Base-by-base conservation (phyloP, 2,888 invertebrate species). In the Gymnocheta viridis region DNA sequence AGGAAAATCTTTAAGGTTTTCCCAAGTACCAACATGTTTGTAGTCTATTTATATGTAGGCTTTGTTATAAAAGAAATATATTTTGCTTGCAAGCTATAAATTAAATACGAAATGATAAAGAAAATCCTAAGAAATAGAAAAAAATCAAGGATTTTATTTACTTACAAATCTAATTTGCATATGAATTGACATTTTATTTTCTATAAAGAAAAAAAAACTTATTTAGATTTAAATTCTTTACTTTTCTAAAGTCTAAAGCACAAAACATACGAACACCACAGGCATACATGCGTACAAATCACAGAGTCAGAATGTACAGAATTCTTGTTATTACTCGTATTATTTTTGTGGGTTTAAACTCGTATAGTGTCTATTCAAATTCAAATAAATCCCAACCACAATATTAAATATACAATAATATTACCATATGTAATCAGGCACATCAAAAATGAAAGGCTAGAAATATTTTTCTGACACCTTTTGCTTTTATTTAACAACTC, bases 361-460 rank as follows among this genome's bases (percentile, higher is more conserved):
- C 47, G 47, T 69, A 54, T 2, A 14, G 47, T 47, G 41, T 67
- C 77, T 84, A 84, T 84, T 84, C 81, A 73, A 78, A 82, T 78
- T 80, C 86, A 86, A 88, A 87, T 86, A 87, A 87, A 84, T 85
- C 74, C 85, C 86, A 86, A 86, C 86, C 87, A 22, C 67, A 80
- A 44, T 54, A 66, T 66, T 78, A 76, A 72, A 38, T 76, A 67
- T 80, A 76, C 78, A 74, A 81, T 38, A 64, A 76, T 79, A 79
- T 67, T 77, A 62, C 72, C 77, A 78, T 74, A 78, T 73, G 80
- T 81, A 82, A 80, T 80, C 82, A 82, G 56, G 77, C 84, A 73
- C 56, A 77, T 72, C 72, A 83, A 47, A 67, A 32, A 49, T 41
- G 47, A 73, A 77, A 72, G 24, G 47, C 54, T 56, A 66, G 62